Conservation (phyloP, 2,797 vertebrate species). For the Pelochelys cantorii region DNA sequence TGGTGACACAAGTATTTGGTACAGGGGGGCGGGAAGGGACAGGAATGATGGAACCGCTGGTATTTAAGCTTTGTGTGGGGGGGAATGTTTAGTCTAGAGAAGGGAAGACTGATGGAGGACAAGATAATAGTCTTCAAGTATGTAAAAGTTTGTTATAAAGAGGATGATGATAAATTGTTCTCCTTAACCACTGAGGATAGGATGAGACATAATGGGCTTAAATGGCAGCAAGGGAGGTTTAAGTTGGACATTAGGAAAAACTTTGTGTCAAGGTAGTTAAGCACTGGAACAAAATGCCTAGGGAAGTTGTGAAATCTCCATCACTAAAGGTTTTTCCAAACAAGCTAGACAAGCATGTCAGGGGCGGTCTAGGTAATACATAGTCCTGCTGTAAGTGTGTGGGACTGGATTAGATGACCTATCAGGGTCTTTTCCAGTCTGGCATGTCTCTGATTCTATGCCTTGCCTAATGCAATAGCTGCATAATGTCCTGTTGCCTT, state of each 20-base stretch:
- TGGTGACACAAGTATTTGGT: constrained; percentile 73
- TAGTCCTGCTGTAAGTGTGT: neutral
- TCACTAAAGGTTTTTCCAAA: neutral
- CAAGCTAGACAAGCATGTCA: neutral
- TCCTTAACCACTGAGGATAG: neutral
- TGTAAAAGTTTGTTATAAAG: neutral
- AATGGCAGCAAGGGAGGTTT: neutral
- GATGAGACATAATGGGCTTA: neutral
- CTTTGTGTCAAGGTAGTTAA: neutral
- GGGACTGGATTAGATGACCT: neutral
- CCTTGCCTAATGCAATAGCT: neutral
- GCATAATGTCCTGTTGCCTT: constrained; percentile 1
- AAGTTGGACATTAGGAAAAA: neutral
- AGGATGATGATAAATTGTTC: neutral
- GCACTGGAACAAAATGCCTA: neutral
- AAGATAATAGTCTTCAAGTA: neutral
- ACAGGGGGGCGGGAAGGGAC: constrained; percentile 34
- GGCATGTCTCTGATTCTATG: neutral
- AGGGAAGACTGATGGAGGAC: neutral
- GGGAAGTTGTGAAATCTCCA: neutral
- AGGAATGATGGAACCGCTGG: neutral
- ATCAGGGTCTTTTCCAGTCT: neutral
- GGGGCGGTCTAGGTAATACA: neutral
- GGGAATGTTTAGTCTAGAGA: constrained; percentile 55
- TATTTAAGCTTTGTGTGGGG: constrained; percentile 52